Conservation (phyloP, 2,113 vertebrate species). For the Rhagologus leucostigma region DNA sequence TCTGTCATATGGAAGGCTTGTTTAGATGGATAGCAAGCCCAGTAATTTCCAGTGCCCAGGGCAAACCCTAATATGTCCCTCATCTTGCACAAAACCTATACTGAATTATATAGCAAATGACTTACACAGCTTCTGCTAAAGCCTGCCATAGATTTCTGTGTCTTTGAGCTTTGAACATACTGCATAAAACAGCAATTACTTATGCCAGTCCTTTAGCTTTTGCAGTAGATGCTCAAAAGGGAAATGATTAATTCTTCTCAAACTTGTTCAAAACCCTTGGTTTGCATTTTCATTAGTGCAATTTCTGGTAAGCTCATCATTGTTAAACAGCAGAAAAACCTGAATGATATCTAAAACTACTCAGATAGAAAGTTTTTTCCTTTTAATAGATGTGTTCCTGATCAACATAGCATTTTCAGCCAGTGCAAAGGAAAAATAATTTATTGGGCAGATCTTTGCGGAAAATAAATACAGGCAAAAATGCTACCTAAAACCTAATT, state of each 20-base stretch:
- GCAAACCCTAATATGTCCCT: not conserved
- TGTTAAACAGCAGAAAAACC: not conserved
- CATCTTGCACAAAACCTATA: not conserved
- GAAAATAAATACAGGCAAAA: conserved; percentile 45
- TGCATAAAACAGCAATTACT: not conserved
- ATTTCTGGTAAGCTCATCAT: not conserved
- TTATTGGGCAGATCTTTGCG: conserved; percentile 10
- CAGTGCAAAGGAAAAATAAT: conserved; percentile 2
- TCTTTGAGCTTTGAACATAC: not conserved
- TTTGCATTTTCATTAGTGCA: not conserved
- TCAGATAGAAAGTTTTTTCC: not conserved
- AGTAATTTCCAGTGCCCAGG: not conserved
- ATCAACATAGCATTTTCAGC: conserved; percentile 23
- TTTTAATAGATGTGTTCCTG: conserved; percentile 2
- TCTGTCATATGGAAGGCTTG: not conserved
- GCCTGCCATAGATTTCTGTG: not conserved
- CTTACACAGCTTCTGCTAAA: not conserved
- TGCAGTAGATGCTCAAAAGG: not conserved
- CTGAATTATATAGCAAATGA: conserved; percentile 20
- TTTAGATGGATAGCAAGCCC: not conserved
- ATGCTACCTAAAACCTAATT: conserved; percentile 38
- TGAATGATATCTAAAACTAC: not conserved
- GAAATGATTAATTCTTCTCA: not conserved
- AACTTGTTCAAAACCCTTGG: not conserved
- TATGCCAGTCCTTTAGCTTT: not conserved